A percentile compares a stretch with the other conserved stretches of the same genome.
Conservation (phyloP, 2,113 vertebrate species). For the Platysteira castanea region DNA sequence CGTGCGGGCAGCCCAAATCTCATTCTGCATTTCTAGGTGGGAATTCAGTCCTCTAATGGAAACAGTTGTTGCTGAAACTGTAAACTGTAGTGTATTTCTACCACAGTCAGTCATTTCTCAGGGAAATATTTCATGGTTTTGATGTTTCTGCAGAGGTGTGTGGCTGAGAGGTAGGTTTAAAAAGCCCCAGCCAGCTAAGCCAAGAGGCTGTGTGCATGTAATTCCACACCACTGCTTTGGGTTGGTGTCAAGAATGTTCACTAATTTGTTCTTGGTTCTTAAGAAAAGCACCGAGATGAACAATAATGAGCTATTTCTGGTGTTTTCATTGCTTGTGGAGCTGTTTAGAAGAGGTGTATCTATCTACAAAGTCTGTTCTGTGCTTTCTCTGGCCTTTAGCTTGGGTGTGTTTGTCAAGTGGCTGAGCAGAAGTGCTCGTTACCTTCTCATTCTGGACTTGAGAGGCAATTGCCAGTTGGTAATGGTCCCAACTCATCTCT, state of each 20-base stretch:
- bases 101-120: background rate
- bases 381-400: background rate
- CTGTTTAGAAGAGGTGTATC: background rate
- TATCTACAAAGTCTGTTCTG: too few species aligned
- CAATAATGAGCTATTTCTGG: accelerated
- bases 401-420: background rate
- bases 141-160: background rate
- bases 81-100: background rate
- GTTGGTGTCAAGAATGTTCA: background rate
- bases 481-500: background rate
- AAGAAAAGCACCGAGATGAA: background rate
- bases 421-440: background rate
- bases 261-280: background rate
- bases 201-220: background rate
- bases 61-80: background rate
- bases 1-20: background rate
- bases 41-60: background rate
- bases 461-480: background rate
- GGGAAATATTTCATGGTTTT: background rate
- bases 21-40: background rate
- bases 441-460: background rate
- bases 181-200: background rate
- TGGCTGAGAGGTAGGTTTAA: background rate
- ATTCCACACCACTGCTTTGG: background rate
- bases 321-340: accelerated